Percentiles rank a stretch among this genome's conserved stretches.
Conservation (phyloP, 2,113 vertebrate species). For the Pygoscelis adeliae region DNA sequence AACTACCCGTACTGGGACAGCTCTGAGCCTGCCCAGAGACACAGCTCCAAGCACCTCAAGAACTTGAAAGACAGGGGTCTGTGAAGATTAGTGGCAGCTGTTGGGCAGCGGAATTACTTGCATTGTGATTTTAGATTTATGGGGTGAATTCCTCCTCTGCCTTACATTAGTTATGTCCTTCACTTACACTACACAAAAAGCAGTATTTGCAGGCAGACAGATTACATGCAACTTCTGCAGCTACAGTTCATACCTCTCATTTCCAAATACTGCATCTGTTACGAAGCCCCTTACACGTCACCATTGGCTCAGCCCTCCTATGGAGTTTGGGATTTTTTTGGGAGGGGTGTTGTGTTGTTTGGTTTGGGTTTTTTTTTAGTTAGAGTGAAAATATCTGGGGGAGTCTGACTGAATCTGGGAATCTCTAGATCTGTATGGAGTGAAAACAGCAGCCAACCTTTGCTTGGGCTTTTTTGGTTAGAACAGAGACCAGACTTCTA, state of each 20-base stretch:
- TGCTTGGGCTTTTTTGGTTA: not conserved
- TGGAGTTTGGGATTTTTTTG: not conserved
- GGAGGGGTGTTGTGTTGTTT: too few species aligned
- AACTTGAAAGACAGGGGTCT: not conserved
- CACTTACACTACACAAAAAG: not conserved
- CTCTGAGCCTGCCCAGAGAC: not conserved
- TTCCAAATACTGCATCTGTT: not conserved
- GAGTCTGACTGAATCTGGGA: not conserved
- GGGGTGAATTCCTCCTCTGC: not conserved
- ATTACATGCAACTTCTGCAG: not conserved
- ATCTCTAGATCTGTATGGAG: not conserved
- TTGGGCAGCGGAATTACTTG: not conserved
- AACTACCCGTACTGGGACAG: not conserved
- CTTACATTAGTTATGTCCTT: not conserved
- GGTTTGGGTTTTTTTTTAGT: not conserved
- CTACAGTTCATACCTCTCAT: not conserved
- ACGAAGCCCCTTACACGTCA: not conserved
- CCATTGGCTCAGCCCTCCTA: not conserved
- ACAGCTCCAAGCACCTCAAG: not conserved
- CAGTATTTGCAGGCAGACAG: not conserved
- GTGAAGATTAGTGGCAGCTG: not conserved
- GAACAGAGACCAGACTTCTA: not conserved
- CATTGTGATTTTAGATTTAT: not conserved
- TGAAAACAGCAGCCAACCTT: not conserved
- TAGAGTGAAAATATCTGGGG: not conserved